A percentile compares a stretch with the other conserved stretches of the same genome.
Conservation (phyloP, 2,113 vertebrate genomes). For the mouse (Mus musculus) region DNA sequence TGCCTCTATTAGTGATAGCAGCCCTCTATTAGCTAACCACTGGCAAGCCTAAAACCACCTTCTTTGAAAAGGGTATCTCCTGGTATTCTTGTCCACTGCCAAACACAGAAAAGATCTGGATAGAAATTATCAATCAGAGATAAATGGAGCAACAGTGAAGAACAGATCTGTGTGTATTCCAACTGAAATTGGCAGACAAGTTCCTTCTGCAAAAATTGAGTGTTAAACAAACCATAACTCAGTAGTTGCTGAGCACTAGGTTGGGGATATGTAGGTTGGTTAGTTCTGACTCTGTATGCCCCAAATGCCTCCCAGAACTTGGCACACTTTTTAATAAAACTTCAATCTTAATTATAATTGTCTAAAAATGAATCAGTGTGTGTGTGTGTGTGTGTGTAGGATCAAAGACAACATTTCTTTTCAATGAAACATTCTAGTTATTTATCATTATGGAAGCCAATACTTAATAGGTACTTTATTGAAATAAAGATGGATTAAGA, state of each 20-base stretch:
- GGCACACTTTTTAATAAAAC: conserved; percentile 36
- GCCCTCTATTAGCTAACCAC: neutral
- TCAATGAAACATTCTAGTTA: neutral
- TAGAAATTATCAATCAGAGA: neutral
- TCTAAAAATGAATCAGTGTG: neutral
- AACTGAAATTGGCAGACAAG: neutral
- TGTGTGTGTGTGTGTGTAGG: neutral
- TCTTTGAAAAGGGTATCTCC: neutral
- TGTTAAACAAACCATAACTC: neutral
- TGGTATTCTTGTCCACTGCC: neutral
- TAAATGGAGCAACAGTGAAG: conserved; percentile 25
- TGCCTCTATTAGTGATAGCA: neutral
- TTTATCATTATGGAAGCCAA: neutral
- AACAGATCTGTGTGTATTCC: neutral
- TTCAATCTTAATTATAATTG: conserved; percentile 52
- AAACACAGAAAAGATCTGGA: neutral
- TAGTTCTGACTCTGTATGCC: conserved; percentile 20
- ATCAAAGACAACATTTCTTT: neutral
- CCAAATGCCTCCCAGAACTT: neutral
- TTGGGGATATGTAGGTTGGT: neutral
- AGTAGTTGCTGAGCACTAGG: neutral
- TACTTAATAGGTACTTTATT: neutral
- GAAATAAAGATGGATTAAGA: neutral
- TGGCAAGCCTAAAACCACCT: neutral
- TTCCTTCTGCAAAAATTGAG: conserved; percentile 37